Conservation (phyloP, 2,113 vertebrate genomes). For the Arizona elegans region DNA sequence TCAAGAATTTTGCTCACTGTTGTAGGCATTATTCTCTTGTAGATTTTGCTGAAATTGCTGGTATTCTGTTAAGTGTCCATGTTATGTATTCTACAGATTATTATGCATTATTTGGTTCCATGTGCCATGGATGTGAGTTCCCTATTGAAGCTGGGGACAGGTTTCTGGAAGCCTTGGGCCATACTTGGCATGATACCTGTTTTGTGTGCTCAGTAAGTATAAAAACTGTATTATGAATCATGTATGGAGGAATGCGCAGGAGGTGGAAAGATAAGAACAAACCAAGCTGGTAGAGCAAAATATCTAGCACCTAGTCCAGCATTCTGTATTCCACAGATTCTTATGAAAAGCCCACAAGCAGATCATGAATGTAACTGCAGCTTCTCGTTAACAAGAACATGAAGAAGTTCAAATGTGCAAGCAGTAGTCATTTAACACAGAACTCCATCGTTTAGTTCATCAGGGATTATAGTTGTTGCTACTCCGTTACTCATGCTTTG, state of each 20-base stretch:
- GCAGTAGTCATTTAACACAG: not conserved
- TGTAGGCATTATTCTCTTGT: not conserved
- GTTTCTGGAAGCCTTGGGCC: conserved; percentile 91
- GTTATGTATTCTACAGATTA: conserved; percentile 77
- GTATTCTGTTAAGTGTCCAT: not conserved
- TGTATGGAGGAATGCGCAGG: not conserved
- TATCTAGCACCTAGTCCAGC: not conserved
- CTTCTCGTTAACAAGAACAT: not conserved
- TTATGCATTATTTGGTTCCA: conserved; percentile 88
- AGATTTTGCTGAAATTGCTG: not conserved
- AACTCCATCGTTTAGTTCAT: not conserved
- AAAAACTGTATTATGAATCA: not conserved
- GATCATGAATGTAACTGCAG: not conserved
- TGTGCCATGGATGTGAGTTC: conserved; percentile 93
- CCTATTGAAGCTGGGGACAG: conserved; percentile 97
- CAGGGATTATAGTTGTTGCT: not conserved
- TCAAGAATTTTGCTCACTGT: not conserved
- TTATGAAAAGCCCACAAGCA: not conserved
- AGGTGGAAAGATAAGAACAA: not conserved
- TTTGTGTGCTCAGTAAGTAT: conserved; percentile 91
- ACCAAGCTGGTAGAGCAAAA: not conserved
- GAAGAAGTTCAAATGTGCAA: not conserved
- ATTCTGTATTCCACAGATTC: not conserved
- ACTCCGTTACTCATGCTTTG: not conserved
- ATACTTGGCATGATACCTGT: conserved; percentile 97